Conservation (phyloP, 2,797 vertebrate genomes). For the Chiroxiphia lanceolata region DNA sequence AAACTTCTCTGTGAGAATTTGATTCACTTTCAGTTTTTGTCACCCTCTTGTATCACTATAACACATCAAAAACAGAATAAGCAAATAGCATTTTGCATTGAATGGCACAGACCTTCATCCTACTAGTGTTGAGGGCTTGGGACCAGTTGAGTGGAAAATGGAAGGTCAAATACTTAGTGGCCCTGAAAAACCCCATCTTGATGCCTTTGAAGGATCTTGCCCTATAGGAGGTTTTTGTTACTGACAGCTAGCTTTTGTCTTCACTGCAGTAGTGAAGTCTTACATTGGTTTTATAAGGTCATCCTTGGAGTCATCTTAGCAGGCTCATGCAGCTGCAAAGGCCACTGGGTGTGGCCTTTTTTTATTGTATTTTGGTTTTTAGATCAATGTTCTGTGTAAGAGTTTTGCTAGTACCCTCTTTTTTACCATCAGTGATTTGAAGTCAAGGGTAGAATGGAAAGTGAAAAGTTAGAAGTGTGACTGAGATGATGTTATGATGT, state of each 20-base stretch:
- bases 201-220: background rate
- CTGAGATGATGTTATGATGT: background rate
- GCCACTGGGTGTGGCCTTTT: background rate
- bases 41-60: background rate
- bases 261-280: background rate
- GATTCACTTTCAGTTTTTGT: background rate
- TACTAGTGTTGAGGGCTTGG: background rate
- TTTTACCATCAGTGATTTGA: background rate
- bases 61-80: background rate
- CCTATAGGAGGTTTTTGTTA: background rate
- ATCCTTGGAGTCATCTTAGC: background rate
- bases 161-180: background rate
- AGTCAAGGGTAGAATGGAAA: background rate
- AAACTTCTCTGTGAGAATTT: background rate
- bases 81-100: background rate
- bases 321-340: background rate
- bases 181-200: background rate
- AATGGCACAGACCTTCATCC: background rate
- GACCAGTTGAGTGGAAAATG: background rate
- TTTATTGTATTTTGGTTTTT: background rate
- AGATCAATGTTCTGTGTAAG: background rate
- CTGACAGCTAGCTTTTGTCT: background rate
- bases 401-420: background rate
- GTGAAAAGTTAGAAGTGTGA: rapidly evolving
- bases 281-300: background rate